phyloP scores from a whole-genome alignment of 2,888 invertebrate species.

The Amitus sp. region DNA sequence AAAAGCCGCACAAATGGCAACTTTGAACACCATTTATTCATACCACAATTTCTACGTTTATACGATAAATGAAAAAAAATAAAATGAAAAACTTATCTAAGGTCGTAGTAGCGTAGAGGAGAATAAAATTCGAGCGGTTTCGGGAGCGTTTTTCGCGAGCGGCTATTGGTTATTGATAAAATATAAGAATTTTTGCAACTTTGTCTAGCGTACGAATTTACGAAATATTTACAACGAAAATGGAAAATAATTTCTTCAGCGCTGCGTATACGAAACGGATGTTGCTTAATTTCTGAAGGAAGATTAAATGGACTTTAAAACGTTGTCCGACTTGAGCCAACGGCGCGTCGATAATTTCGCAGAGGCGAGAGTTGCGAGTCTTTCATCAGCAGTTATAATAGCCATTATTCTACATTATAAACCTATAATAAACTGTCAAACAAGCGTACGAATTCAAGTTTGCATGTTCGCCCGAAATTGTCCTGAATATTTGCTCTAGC shows the following conservation, averaged over 20 bases:
- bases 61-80: no score
- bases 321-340: slow-evolving; percentile 31
- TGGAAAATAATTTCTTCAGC: slow-evolving; percentile 40
- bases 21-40: no score
- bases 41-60: no score
- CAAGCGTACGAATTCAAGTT: slow-evolving; percentile 56
- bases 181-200: slow-evolving; percentile 53
- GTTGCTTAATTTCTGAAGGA: slow-evolving; percentile 49
- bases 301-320: slow-evolving; percentile 47
- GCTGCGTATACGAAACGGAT: slow-evolving; percentile 39
- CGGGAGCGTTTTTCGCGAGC: slow-evolving; percentile 50
- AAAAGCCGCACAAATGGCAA: no score
- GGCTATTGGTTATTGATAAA: slow-evolving; percentile 60
- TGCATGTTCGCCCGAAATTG: slow-evolving; percentile 26
- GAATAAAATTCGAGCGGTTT: slow-evolving; percentile 42
- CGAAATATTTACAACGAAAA: slow-evolving; percentile 64
- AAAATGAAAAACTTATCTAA: no score
- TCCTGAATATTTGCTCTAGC: slow-evolving; percentile 11
- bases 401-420: slow-evolving; percentile 66
- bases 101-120: no score
- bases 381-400: slow-evolving; percentile 65
- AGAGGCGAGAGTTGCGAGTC: slow-evolving; percentile 55
- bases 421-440: slow-evolving; percentile 67
- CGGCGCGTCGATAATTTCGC: slow-evolving; percentile 45
- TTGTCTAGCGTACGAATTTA: slow-evolving; percentile 50